These are phyloP conservation scores for Megaustenia siamemsis DNA, from an alignment of 2,888 invertebrate genomes.

Conservation along the genomic window DNA sequence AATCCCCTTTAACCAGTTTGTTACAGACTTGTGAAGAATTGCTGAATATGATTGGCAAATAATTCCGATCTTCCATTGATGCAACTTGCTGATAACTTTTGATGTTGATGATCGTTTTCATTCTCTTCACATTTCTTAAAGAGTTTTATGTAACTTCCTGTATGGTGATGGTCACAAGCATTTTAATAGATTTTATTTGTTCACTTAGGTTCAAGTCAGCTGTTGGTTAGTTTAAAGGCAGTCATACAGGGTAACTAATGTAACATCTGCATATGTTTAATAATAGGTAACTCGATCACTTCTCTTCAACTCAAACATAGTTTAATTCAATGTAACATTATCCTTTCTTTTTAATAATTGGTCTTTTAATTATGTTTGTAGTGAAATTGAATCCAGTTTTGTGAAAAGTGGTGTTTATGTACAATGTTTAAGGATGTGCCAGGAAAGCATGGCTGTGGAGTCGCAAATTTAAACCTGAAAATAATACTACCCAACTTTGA, in stretches of 20 bases:
- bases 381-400: background rate
- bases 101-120: conserved; percentile 42
- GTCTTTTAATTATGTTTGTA: background rate
- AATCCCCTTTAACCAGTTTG: conserved; percentile 29
- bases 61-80: conserved; percentile 58
- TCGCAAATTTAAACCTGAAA: no score
- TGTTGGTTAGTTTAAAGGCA: background rate
- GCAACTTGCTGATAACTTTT: conserved; percentile 57
- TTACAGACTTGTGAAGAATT: conserved; percentile 48
- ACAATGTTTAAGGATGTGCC: background rate
- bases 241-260: background rate
- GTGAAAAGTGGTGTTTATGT: background rate
- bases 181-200: background rate
- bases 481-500: no score
- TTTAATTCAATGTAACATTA: background rate
- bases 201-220: conserved; percentile 3
- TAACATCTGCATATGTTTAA: background rate
- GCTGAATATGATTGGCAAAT: conserved; percentile 54
- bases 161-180: conserved; percentile 44
- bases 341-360: no score
- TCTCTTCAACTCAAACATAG: background rate
- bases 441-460: no score
- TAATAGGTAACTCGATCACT: background rate
- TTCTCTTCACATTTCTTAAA: conserved; percentile 7
- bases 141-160: conserved; percentile 28